phyloP scores from a whole-genome alignment of 2,113 vertebrate species.

The Coreoperca whiteheadi region DNA sequence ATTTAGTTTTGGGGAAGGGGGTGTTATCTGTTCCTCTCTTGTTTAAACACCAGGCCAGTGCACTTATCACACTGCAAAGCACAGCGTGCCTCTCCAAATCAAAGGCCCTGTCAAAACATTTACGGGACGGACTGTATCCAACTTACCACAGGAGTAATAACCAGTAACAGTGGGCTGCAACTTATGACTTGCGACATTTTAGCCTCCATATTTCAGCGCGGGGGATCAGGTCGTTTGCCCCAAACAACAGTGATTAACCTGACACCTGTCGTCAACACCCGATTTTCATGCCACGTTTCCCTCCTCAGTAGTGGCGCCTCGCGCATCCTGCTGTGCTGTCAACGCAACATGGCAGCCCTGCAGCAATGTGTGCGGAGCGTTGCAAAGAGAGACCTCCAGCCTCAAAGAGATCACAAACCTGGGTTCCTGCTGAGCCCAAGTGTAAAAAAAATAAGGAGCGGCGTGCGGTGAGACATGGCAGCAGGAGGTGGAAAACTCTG shows the following conservation, averaged over 20 bases:
- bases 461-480: conserved; percentile 21
- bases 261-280: conserved; percentile 31
- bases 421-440: conserved; percentile 41
- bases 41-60: conserved; percentile 12
- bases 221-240: conserved; percentile 14
- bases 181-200: conserved; percentile 32
- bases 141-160: conserved; percentile 24
- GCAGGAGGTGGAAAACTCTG: conserved; percentile 48
- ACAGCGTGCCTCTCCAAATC: conserved; percentile 15
- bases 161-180: conserved; percentile 15
- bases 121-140: conserved; percentile 4
- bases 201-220: conserved; percentile 19
- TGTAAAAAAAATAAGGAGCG: conserved; percentile 28
- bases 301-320: neutral
- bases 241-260: conserved; percentile 25
- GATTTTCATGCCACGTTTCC: conserved; percentile 36
- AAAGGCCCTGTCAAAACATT: conserved; percentile 42
- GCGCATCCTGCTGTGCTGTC: conserved; percentile 15
- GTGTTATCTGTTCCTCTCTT: conserved; percentile 40
- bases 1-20: neutral
- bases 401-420: conserved; percentile 53
- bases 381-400: conserved; percentile 41
- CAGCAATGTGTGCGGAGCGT: conserved; percentile 27
- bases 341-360: conserved; percentile 31
- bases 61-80: conserved; percentile 3